A percentile compares a stretch with the other conserved stretches of the same genome.
These are phyloP conservation scores for Acrocephalus arundinaceus DNA, from an alignment of 2,113 vertebrate genomes.

Conservation along the genomic window DNA sequence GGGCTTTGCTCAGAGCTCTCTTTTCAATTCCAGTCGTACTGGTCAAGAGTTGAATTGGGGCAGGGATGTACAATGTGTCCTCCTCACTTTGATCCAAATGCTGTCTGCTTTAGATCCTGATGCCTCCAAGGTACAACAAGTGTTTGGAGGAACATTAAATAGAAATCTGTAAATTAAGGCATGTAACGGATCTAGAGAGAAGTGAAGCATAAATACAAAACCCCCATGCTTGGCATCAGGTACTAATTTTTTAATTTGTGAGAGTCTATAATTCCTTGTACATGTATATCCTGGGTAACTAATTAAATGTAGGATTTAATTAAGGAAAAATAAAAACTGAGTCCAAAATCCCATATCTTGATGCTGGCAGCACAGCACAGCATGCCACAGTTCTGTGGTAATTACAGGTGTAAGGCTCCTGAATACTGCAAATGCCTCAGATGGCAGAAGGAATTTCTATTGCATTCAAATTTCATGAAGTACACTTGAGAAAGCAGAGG, in stretches of 20 bases:
- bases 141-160: constrained; percentile 16
- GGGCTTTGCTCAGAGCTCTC: background rate
- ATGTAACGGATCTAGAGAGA: background rate
- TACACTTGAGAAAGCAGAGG: background rate
- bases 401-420: background rate
- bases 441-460: background rate
- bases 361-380: background rate
- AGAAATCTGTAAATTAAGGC: background rate
- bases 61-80: background rate
- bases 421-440: background rate
- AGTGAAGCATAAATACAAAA: constrained; percentile 1
- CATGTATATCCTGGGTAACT: background rate
- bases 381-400: background rate
- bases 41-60: background rate
- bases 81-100: background rate
- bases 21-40: background rate
- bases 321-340: constrained; percentile 13
- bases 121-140: background rate
- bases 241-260: constrained; percentile 33
- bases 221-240: background rate
- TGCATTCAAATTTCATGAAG: background rate
- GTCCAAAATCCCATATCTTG: background rate
- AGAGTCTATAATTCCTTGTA: constrained; percentile 52
- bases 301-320: constrained; percentile 46
- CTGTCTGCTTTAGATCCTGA: background rate